Conservation (phyloP, 2,797 vertebrate species). For the Crocodylus rhombifer region DNA sequence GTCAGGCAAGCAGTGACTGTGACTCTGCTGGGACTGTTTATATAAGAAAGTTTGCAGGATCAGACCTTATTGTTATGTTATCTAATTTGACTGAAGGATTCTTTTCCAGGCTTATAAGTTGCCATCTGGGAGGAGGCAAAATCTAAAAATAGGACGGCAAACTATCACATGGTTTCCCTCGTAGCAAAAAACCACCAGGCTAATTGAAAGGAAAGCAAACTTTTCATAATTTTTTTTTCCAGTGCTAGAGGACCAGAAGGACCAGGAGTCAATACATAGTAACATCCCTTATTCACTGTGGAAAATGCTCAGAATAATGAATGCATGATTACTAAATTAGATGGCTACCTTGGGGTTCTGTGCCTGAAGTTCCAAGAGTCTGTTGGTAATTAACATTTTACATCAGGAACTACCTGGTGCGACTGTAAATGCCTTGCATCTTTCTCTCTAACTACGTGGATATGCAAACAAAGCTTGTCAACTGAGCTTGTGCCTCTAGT, state of each 20-base stretch:
- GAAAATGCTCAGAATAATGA: constrained; percentile 36
- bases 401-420: constrained; percentile 6
- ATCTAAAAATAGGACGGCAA: not conserved
- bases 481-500: not conserved
- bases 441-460: constrained; percentile 30
- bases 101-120: constrained; percentile 1
- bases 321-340: constrained; percentile 40
- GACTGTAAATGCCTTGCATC: constrained; percentile 23
- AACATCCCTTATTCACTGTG: constrained; percentile 40
- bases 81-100: not conserved
- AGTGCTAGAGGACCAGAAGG: not conserved
- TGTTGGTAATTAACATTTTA: constrained; percentile 59
- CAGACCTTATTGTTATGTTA: not conserved
- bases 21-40: not conserved
- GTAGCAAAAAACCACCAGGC: constrained; percentile 6
- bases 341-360: not conserved
- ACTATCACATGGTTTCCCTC: not conserved
- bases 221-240: not conserved
- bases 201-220: not conserved
- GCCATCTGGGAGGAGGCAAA: not conserved
- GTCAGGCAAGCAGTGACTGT: not conserved
- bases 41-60: constrained; percentile 13
- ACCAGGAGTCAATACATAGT: constrained; percentile 26
- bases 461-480: constrained; percentile 38
- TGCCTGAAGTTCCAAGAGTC: constrained; percentile 21